Evolutionary conservation across 2,113 vertebrate genomes (phyloP), one percentile per base, ranked within the genome.

Genomic region (Antennarius striatus): DNA sequence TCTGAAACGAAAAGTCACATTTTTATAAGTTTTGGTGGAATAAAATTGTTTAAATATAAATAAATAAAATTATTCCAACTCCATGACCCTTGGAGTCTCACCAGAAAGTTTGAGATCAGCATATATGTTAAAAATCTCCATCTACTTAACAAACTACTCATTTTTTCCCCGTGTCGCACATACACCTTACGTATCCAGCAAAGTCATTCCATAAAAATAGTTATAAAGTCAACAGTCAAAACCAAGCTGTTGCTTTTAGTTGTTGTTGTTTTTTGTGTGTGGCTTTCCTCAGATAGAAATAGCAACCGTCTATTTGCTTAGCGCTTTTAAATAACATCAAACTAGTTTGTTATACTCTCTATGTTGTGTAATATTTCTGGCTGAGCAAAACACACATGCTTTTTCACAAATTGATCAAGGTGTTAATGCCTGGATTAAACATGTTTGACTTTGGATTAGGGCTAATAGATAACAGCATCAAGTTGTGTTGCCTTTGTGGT

Each of bases 391-490:
- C 5, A 36, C 32, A 36, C 32, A 36, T 16, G 36, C 29, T 36
- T n/a, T 51, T 60, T 53, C 32, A 65, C 39, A 36, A 22, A 68
- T 62, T 84, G 60, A 86, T 84, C 32, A 68, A 59, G 16, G 56
- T 65, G 72, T 79, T 83, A 67, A 89, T 81, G 10, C 50, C 65
- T 58, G 72, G 73, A 89, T 87, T 59, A 76, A 64, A 79, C 79
- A 57, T 62, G 46, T 86, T 86, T 64, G 53, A 77, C 69, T 63
- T 15, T 69, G 87, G 88, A 85, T 84, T 80, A 71, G 60, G 60
- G 68, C 66, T 75, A 77, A 81, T 72, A 63, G 76, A 83, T 82
- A 86, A 82, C 75, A 68, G 66, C 58, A 59, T 77, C 60, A 61
- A 61, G 63, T 52, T 62, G 46, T 73, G 77, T 76, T 84, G 72